A percentile compares a stretch with the other conserved stretches of the same genome.
Conservation (phyloP, 2,888 invertebrate genomes). For the Tenthredo livida region DNA sequence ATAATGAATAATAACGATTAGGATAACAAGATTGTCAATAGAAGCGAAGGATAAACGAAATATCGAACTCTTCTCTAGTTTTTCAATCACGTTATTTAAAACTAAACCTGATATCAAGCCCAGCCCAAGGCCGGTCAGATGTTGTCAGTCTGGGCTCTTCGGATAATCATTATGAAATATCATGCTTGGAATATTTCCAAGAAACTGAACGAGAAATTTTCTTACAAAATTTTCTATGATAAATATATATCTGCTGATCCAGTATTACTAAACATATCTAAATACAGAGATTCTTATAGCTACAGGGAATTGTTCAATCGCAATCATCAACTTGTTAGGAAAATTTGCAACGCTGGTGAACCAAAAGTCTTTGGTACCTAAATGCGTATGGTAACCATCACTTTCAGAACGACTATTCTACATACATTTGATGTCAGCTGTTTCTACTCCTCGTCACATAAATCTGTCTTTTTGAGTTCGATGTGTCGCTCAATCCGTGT, state of each 20-base stretch:
- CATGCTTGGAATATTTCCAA: slow-evolving; percentile 30
- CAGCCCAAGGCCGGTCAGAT: background rate
- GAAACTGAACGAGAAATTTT: slow-evolving; percentile 20
- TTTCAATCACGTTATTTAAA: background rate
- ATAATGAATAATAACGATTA: background rate
- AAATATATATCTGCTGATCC: slow-evolving; percentile 16
- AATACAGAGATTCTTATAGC: background rate
- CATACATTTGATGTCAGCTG: slow-evolving; percentile 26
- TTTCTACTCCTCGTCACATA: slow-evolving; percentile 20
- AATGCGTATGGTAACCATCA: background rate
- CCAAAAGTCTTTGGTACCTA: background rate
- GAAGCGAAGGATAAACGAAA: background rate
- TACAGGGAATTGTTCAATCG: background rate
- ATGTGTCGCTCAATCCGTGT: slow-evolving; percentile 2
- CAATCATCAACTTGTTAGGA: background rate
- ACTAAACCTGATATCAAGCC: background rate
- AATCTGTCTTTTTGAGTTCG: slow-evolving; percentile 4
- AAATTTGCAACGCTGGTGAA: background rate
- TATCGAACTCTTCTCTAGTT: background rate
- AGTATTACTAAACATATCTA: background rate
- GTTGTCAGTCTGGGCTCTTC: background rate
- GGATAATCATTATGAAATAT: slow-evolving; percentile 15
- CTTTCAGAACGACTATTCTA: background rate
- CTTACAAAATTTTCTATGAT: background rate
- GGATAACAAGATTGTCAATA: background rate